phyloP scores from a whole-genome alignment of 2,888 invertebrate species.

The Mechanitis messenoides region DNA sequence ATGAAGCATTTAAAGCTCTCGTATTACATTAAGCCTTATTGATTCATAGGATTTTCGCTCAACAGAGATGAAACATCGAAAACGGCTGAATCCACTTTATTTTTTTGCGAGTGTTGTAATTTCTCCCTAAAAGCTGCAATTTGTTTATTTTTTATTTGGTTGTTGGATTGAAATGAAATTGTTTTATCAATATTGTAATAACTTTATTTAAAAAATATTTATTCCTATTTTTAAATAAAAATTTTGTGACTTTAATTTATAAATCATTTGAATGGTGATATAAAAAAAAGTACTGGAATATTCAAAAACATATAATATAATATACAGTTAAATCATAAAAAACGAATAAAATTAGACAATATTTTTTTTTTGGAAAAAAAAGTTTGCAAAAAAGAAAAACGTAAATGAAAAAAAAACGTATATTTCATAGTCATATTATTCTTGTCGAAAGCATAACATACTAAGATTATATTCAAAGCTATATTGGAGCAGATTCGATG shows the following conservation, averaged over 20 bases:
- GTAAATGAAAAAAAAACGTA: too few relatives aligned
- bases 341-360: background rate
- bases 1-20: slow-evolving; percentile 4
- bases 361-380: slow-evolving; percentile 4
- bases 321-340: background rate
- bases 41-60: slow-evolving; percentile 23
- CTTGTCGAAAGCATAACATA: slow-evolving; percentile 15
- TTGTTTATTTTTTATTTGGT: slow-evolving; percentile 41
- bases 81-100: slow-evolving; percentile 26
- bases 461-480: slow-evolving; percentile 34
- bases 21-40: slow-evolving; percentile 10
- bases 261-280: background rate
- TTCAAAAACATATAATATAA: background rate
- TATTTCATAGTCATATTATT: slow-evolving; percentile 15
- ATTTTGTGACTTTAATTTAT: background rate
- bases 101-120: slow-evolving; percentile 44
- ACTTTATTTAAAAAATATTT: slow-evolving; percentile 1
- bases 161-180: slow-evolving; percentile 10
- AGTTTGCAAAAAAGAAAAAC: slow-evolving; percentile 4
- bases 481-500: slow-evolving; percentile 50
- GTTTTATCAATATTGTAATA: slow-evolving; percentile 6
- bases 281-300: too few relatives aligned
- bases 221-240: background rate
- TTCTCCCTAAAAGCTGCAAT: slow-evolving; percentile 46
- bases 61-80: slow-evolving; percentile 26